A percentile compares a stretch with the other conserved stretches of the same genome.
These are phyloP conservation scores for Ctenopoma multispine DNA, from an alignment of 2,797 vertebrate species.

Conservation along the genomic window DNA sequence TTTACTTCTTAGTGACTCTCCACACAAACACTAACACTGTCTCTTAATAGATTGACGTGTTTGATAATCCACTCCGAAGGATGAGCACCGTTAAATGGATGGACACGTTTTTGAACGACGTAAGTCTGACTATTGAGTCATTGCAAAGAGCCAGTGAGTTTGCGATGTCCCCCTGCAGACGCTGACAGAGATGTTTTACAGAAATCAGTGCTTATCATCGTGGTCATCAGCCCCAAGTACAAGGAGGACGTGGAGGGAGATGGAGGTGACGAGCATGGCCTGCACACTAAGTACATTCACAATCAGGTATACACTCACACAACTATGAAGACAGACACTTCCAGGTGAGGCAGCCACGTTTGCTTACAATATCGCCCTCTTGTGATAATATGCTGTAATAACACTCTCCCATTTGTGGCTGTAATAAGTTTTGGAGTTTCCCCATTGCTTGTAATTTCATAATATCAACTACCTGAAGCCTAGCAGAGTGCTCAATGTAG, in stretches of 20 bases:
- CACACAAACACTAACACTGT: conserved; percentile 1
- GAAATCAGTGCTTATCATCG: conserved; percentile 96
- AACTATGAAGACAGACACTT: too few species aligned
- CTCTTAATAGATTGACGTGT: conserved; percentile 91
- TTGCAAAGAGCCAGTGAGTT: neutral
- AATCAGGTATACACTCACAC: conserved; percentile 87
- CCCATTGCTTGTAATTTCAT: too few species aligned
- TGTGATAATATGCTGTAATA: neutral
- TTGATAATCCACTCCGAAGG: conserved; percentile 89
- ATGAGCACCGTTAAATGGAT: conserved; percentile 96
- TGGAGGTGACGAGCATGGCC: conserved; percentile 91
- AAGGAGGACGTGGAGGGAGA: conserved; percentile 93
- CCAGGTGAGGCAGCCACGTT: neutral
- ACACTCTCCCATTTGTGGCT: neutral
- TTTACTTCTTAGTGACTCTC: neutral
- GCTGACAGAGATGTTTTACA: conserved; percentile 67
- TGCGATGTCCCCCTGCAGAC: neutral
- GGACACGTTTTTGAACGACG: conserved; percentile 93
- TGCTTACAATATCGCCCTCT: conserved; percentile 24
- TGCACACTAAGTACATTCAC: conserved; percentile 98
- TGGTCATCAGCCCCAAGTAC: conserved; percentile 97
- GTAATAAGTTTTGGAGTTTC: too few species aligned
- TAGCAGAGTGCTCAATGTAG: too few species aligned
- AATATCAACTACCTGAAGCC: too few species aligned
- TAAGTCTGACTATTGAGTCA: conserved; percentile 76